Conservation (phyloP, 1,140 invertebrate species). For the Zaprionus kolodkinae region DNA sequence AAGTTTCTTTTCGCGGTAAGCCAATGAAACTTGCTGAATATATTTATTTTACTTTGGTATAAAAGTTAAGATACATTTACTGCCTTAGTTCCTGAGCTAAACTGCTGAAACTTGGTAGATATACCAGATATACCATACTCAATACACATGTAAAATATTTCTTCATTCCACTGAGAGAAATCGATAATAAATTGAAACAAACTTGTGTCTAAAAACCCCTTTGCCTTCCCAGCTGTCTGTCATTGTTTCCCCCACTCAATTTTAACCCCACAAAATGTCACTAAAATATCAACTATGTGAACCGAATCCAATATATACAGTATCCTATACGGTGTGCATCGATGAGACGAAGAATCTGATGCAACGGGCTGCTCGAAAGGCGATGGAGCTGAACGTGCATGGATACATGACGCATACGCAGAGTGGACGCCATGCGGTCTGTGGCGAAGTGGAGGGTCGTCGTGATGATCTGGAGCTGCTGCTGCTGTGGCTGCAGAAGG, state of each 20-base stretch:
- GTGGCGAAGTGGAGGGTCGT: slow-evolving; percentile 52
- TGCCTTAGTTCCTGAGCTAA: too few species aligned
- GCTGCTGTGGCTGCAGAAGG: slow-evolving; percentile 46
- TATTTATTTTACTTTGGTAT: too few species aligned
- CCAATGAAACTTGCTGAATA: background rate
- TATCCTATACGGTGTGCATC: slow-evolving; percentile 41
- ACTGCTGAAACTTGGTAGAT: background rate
- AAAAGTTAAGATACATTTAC: too few species aligned
- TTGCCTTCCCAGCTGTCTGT: background rate
- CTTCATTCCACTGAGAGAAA: background rate
- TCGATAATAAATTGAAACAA: background rate
- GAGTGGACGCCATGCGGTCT: slow-evolving; percentile 38
- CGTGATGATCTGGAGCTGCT: slow-evolving; percentile 38
- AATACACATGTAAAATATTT: background rate
- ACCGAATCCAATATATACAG: slow-evolving; percentile 21
- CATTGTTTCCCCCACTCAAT: background rate
- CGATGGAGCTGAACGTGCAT: slow-evolving; percentile 42
- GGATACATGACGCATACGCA: slow-evolving; percentile 60
- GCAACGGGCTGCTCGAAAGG: slow-evolving; percentile 31
- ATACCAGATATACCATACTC: background rate
- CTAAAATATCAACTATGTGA: slow-evolving; percentile 8
- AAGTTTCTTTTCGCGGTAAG: background rate
- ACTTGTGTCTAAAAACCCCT: background rate
- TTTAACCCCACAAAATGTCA: background rate
- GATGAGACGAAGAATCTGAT: slow-evolving; percentile 15